Percentiles rank a stretch among this genome's conserved stretches.
Conservation (phyloP, 1,140 invertebrate genomes). For the Nasonia longicornis region DNA sequence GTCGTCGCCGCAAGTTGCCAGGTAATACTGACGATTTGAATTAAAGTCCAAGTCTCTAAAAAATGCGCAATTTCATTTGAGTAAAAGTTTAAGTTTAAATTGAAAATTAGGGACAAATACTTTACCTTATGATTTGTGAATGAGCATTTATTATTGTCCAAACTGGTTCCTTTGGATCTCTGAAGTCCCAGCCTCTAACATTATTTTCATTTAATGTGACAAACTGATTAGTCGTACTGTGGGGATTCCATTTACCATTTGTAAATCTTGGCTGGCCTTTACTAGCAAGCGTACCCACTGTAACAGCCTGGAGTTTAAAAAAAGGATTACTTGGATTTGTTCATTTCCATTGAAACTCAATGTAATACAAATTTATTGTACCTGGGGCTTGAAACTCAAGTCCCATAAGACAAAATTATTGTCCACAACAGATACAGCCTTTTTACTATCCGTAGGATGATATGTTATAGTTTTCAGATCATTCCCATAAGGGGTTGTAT, state of each 20-base stretch:
- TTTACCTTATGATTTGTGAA: conserved; percentile 81
- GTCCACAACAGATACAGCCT: conserved; percentile 81
- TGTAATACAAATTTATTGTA: conserved; percentile 53
- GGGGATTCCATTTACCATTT: conserved; percentile 93
- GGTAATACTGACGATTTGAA: conserved; percentile 93
- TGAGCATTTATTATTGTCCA: conserved; percentile 91
- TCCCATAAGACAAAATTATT: conserved; percentile 72
- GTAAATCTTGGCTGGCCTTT: conserved; percentile 83
- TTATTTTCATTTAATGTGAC: conserved; percentile 85
- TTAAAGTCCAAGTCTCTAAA: conserved; percentile 94
- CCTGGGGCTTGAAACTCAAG: conserved; percentile 68
- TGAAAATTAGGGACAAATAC: not conserved
- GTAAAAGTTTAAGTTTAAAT: conserved; percentile 14
- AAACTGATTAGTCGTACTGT: conserved; percentile 89
- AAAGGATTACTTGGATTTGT: conserved; percentile 34
- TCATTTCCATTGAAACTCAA: conserved; percentile 9
- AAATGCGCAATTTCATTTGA: conserved; percentile 31
- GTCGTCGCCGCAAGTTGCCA: conserved; percentile 96
- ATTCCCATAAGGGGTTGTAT: conserved; percentile 72
- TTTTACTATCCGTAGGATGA: conserved; percentile 84
- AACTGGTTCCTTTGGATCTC: conserved; percentile 76
- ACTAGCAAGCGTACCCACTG: conserved; percentile 69
- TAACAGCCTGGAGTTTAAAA: conserved; percentile 59
- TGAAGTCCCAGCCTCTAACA: conserved; percentile 89
- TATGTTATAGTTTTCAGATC: conserved; percentile 86